Evolutionary conservation across 2,797 vertebrate genomes (phyloP), one percentile per base, ranked within the genome.

Genomic region (Periparus ater): DNA sequence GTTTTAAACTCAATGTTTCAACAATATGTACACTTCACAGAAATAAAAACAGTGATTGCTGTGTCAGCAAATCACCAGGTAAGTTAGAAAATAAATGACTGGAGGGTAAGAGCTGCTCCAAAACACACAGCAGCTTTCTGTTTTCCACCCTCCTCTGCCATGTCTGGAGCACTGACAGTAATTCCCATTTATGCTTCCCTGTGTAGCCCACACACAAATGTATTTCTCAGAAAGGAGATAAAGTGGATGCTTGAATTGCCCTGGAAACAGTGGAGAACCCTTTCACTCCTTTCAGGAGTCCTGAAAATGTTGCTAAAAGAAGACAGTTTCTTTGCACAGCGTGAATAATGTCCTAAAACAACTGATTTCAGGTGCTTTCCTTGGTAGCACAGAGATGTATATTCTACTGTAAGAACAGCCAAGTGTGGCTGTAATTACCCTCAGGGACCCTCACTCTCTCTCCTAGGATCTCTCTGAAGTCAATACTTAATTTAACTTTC

Each of bases 401-500:
- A 63, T 93, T 53, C 61, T 85, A 17, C 32, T 71, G 18, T 66
- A 66, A 62, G 57, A 91, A 21, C 9, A 4, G 53, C 19, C 58
- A 84, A 63, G 27, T 55, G 38, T 30, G 32, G 63, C 23, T 88
- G 1, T 81, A 53, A 78, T 89, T 88, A 66, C 89, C 89, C 53
- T 90, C 17, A 2, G 26, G 63, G 77, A 65, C 27, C n/a, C 32
- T 79, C 71, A 22, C 30, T 87, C 57, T 84, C 53, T 91, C 83
- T 90, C 89, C 38, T 66, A 67, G 50, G 63, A 60, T 80, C 25
- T 57, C 61, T 67, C 27, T 79, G 61, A 88, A 95, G 85, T 95
- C 95, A 91, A 61, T 89, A 90, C 40, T 91, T 93, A 90, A 91
- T 96, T 91, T 90, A 77, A 71, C 57, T 91, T 82, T 34, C 67